A percentile compares a stretch with the other conserved stretches of the same genome.
These are phyloP conservation scores for Atta texana DNA, from an alignment of 1,140 invertebrate species.

Conservation along the genomic window DNA sequence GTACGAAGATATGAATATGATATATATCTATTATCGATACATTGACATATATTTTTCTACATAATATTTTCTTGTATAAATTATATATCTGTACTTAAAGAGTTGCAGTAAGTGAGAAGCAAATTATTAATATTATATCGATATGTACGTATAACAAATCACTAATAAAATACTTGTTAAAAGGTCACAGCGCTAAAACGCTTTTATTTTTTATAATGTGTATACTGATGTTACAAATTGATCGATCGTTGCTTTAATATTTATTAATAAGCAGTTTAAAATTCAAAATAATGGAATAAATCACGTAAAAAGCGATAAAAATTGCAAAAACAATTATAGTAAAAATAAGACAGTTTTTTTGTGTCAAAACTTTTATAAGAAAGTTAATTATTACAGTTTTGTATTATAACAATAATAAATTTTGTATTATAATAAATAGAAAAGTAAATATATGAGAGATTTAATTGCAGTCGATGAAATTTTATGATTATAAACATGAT, in stretches of 20 bases:
- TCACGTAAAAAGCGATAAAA: not conserved
- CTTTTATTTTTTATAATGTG: not conserved
- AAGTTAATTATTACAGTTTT: conserved; percentile 14
- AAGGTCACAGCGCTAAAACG: not conserved
- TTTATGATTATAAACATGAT: not conserved
- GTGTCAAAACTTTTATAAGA: not conserved
- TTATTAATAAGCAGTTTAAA: not conserved
- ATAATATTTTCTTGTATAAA: not conserved
- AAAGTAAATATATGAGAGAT: not conserved
- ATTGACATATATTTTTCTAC: not conserved
- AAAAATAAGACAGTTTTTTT: not conserved
- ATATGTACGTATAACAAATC: not conserved
- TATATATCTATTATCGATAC: not conserved
- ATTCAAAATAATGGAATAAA: not conserved
- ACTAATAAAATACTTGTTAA: conserved; percentile 28
- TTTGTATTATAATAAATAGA: not conserved
- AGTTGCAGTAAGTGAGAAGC: not conserved
- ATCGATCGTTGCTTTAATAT: not conserved
- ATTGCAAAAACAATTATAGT: not conserved
- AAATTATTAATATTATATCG: conserved; percentile 4
- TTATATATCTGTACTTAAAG: not conserved
- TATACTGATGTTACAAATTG: conserved; percentile 34
- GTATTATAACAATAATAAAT: not conserved
- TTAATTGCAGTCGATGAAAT: not conserved
- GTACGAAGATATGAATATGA: not conserved